These are phyloP conservation scores for Epizoanthus illoricatus DNA, from an alignment of 92 coral and sea anemone species.

Conservation along the genomic window DNA sequence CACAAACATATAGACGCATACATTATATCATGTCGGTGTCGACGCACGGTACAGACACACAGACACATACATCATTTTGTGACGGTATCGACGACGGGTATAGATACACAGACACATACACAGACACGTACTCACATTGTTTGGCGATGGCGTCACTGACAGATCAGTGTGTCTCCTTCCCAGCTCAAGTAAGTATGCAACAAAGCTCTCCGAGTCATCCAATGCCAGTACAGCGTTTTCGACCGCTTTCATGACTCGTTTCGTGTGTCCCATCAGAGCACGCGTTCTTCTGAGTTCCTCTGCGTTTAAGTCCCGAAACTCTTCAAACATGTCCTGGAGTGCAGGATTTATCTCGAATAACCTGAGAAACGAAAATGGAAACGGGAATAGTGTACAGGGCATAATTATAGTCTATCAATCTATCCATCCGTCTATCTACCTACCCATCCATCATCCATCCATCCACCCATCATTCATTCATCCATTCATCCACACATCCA, in stretches of 20 bases:
- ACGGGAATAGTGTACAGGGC: neutral
- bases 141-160: constrained; percentile 46
- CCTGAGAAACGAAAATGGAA: constrained; percentile 23
- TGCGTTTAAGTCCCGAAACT: constrained; percentile 48
- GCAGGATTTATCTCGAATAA: constrained; percentile 62
- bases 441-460: too few relatives aligned
- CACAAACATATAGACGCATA: too few relatives aligned
- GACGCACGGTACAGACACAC: too few relatives aligned
- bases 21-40: too few relatives aligned
- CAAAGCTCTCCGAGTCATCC: constrained; percentile 59
- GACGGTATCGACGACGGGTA: too few relatives aligned
- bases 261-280: constrained; percentile 64
- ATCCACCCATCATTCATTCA: too few relatives aligned
- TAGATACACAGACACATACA: too few relatives aligned
- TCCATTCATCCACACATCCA: too few relatives aligned
- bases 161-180: constrained; percentile 62
- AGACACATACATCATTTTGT: too few relatives aligned
- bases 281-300: constrained; percentile 47
- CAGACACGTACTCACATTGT: constrained; percentile 26
- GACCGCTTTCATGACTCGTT: constrained; percentile 63
- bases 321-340: constrained; percentile 63
- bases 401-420: too few relatives aligned
- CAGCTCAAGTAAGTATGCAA: constrained; percentile 55
- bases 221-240: constrained; percentile 59
- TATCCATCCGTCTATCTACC: too few relatives aligned